A percentile compares a stretch with the other conserved stretches of the same genome.
Conservation (phyloP, 2,113 vertebrate genomes). For the Dolichallabes microphthalmus region DNA sequence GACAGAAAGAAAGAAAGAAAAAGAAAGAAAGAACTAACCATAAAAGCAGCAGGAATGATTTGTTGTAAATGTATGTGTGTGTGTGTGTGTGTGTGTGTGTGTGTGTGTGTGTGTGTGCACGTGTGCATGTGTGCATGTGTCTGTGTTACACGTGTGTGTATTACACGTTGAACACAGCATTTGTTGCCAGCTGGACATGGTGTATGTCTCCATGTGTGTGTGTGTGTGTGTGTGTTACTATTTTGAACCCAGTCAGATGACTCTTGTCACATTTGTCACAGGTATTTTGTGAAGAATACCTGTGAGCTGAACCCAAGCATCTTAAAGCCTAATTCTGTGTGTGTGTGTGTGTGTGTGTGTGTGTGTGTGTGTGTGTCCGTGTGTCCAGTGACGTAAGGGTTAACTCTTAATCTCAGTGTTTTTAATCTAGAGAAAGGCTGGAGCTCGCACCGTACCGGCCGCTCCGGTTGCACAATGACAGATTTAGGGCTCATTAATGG, state of each 20-base stretch:
- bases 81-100: neutral
- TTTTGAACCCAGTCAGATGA: neutral
- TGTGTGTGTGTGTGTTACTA: neutral
- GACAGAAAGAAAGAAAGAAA: neutral
- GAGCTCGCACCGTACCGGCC: slow-evolving; percentile 78
- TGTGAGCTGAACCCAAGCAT: neutral
- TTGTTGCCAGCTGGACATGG: too few species aligned
- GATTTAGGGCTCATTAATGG: slow-evolving; percentile 89
- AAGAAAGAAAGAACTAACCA: neutral
- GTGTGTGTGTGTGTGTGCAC: neutral
- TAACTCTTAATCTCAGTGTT: slow-evolving; percentile 79
- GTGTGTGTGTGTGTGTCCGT: neutral
- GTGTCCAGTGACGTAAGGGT: slow-evolving; percentile 64
- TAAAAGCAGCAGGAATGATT: neutral
- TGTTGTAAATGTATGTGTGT: neutral
- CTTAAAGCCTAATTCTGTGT: too few species aligned
- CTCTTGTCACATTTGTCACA: neutral
- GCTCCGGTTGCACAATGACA: slow-evolving; percentile 80
- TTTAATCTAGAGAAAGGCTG: slow-evolving; percentile 81
- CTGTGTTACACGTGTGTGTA: neutral
- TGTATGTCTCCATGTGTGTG: neutral
- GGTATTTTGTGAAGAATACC: neutral
- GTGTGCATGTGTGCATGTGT: neutral
- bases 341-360: neutral
- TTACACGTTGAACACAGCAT: too few species aligned